Evolutionary conservation across 1,140 invertebrate species (phyloP), one percentile per base, ranked within the genome.

Genomic region (Asobara japonica): DNA sequence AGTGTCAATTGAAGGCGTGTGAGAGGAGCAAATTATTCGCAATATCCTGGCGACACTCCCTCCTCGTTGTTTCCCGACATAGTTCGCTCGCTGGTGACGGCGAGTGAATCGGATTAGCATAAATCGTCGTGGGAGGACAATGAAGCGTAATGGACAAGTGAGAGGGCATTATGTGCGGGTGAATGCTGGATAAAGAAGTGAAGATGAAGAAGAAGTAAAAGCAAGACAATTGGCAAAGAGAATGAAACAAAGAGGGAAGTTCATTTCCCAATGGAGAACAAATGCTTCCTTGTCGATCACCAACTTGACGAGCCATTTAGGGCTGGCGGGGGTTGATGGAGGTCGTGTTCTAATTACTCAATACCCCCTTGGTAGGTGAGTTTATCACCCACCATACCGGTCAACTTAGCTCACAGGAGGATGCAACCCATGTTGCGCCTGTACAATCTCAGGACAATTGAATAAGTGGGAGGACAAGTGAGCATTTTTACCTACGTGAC

Each of bases 321-420:
- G 82, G 83, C 74, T 77, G 79, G 79, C 79, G 81, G 81, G 79
- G 79, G 79, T 81, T 84, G 81, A 74, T 81, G 80, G 82, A 84
- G 82, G 81, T 83, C 83, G 79, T 82, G 84, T 85, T 86, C 83
- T 81, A 83, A 86, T 86, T 86, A 84, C 83, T 84, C 83, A 84
- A 86, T 75, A 68, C 70, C 67, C 22, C 69, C 67, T 71, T 27
- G 11, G 11, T 10, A 27, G 8, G 13, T 13, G 13, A 60, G 16
- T 38, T 38, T 61, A 62, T 71, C 79, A 80, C 76, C 79, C 71
- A 78, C 79, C 74, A 78, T 77, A 72, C 77, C 41, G 51, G 51
- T 61, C 56, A 38, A 38, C 31, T 61, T 75, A 76, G 71, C 69
- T 60, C 30, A 33, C 74, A 18, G 31, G 78, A 82, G 79, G 82